Percentiles rank a stretch among this genome's conserved stretches.
phyloP scores from a whole-genome alignment of 2,888 invertebrate species.

The Yponomeuta cagnagella region DNA sequence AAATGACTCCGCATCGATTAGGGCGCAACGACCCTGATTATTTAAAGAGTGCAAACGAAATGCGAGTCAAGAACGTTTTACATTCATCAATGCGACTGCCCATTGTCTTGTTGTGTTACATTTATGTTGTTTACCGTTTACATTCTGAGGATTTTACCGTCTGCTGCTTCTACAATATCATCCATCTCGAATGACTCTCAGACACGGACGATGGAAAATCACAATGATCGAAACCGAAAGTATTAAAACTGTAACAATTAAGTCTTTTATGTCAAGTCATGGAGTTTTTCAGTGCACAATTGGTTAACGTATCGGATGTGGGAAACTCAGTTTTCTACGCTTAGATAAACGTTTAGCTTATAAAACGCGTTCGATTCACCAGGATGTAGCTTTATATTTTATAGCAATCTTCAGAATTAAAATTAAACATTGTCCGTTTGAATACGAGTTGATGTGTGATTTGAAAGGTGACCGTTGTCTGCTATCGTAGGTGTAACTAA shows the following conservation, averaged over 20 bases:
- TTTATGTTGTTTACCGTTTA: neutral
- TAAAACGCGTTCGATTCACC: neutral
- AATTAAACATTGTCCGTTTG: too few species aligned
- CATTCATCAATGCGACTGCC: conserved; percentile 15
- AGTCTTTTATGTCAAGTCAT: conserved; percentile 56
- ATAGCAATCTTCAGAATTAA: too few species aligned
- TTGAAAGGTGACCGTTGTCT: too few species aligned
- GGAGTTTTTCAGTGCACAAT: conserved; percentile 55
- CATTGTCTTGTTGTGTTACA: conserved; percentile 8
- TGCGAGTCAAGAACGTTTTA: neutral
- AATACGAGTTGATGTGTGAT: too few species aligned
- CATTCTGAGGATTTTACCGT: neutral
- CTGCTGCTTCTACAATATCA: neutral
- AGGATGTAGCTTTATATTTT: too few species aligned
- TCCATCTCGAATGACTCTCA: neutral
- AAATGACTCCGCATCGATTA: conserved; percentile 53
- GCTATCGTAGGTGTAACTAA: neutral
- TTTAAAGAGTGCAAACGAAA: conserved; percentile 24
- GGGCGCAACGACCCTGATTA: conserved; percentile 27
- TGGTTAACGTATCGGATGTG: conserved; percentile 38
- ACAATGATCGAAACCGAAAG: conserved; percentile 54
- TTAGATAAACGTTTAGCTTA: neutral
- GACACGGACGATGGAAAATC: neutral
- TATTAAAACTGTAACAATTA: conserved; percentile 44
- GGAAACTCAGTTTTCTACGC: conserved; percentile 15